phyloP scores from a whole-genome alignment of 2,113 vertebrate species.

The Pholis gunnellus region DNA sequence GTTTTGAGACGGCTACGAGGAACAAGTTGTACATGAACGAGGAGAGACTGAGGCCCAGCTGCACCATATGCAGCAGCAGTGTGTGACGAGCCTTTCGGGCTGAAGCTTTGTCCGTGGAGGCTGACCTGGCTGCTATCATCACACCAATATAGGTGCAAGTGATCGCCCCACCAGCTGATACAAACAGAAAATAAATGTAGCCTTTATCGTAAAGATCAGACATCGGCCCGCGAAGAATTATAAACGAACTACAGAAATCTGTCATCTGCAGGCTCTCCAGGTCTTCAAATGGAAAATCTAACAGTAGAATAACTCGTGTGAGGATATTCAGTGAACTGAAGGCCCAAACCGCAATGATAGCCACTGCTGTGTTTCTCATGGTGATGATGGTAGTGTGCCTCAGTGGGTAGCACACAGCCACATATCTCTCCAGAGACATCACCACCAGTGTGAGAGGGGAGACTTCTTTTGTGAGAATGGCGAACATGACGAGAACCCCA shows the following conservation, averaged over 20 bases:
- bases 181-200: slow-evolving; percentile 58
- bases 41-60: slow-evolving; percentile 69
- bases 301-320: background rate
- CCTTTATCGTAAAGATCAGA: slow-evolving; percentile 38
- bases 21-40: slow-evolving; percentile 53
- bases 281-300: background rate
- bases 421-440: slow-evolving; percentile 79
- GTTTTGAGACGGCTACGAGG: background rate
- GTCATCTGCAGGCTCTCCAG: slow-evolving; percentile 35
- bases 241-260: background rate
- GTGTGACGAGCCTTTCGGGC: slow-evolving; percentile 69
- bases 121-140: slow-evolving; percentile 67
- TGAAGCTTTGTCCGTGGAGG: slow-evolving; percentile 66
- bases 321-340: slow-evolving; percentile 36
- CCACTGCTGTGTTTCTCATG: slow-evolving; percentile 55
- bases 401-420: slow-evolving; percentile 77
- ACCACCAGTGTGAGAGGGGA: slow-evolving; percentile 73
- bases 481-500: slow-evolving; percentile 12
- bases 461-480: background rate
- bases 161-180: slow-evolving; percentile 45
- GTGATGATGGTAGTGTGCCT: slow-evolving; percentile 70
- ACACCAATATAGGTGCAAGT: slow-evolving; percentile 70
- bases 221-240: background rate
- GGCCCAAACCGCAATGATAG: slow-evolving; percentile 59
- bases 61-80: slow-evolving; percentile 72